Conservation (phyloP, 2,888 invertebrate species). For the Rapana venosa region DNA sequence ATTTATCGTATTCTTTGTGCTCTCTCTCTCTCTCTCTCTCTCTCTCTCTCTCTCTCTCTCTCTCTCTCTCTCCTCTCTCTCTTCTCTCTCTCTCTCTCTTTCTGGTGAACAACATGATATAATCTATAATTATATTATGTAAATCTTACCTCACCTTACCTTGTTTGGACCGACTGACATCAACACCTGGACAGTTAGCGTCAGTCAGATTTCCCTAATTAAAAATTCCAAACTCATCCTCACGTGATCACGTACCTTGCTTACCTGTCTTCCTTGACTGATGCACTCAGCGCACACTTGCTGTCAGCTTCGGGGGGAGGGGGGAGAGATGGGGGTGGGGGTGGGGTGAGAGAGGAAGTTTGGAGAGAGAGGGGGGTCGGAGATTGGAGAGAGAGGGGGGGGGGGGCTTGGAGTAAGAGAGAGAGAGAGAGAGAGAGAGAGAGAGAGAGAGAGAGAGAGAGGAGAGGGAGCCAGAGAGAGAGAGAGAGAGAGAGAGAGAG, state of each 20-base stretch:
- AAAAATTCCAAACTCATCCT: too few species aligned
- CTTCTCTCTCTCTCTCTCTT: constrained; percentile 25
- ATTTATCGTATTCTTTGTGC: not conserved
- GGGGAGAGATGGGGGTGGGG: too few species aligned
- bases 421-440: not conserved
- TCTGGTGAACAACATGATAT: not conserved
- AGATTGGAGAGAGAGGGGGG: not conserved
- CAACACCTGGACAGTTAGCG: too few species aligned
- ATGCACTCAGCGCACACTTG: not conserved
- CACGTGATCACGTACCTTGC: too few species aligned
- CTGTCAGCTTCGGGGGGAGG: too few species aligned
- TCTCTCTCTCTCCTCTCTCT: not conserved
- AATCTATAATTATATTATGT: too few species aligned
- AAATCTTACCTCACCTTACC: too few species aligned
- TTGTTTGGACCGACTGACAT: too few species aligned
- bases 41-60: constrained; percentile 28
- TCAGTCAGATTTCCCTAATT: too few species aligned
- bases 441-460: constrained; percentile 1
- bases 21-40: constrained; percentile 1
- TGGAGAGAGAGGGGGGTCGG: not conserved
- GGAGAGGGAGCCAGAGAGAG: not conserved
- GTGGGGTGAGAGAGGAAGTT: not conserved
- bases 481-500: not conserved
- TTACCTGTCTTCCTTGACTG: not conserved
- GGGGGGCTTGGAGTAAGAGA: not conserved